Base-by-base conservation (phyloP, 2,113 vertebrate genomes). In the Romanogobio albipinnatus region DNA sequence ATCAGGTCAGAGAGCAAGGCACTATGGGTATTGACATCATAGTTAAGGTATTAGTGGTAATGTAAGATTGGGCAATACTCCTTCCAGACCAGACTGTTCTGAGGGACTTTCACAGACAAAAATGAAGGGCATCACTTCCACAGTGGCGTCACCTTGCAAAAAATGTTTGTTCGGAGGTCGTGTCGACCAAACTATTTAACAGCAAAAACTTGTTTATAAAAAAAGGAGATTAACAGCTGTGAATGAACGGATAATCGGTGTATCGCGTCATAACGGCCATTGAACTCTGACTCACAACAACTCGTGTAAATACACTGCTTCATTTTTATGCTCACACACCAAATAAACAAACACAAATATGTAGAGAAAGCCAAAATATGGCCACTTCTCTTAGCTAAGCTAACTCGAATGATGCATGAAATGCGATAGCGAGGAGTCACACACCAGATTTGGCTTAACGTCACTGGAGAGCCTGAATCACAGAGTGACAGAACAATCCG, bases 401-500 rank as follows among this genome's bases (percentile, higher is more conserved):
- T 29, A 62, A 29, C 82, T 33, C 26, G 24, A 45, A 73, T 22
- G 56, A 75, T 39, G 71, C 43, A 74, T 49, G 58, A 62, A 75
- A 75, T 45, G 59, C 9, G 73, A 75, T 73, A 59, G 74, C 51
- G 22, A 86, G 53, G 33, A 86, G 51, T 73, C 53, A 64, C 47
- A 84, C 70, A 49, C n/a, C 9, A 36, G 26, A 45, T 22, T 8
- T 8, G 22, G 47, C 75, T 78, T 76, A 64, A 75, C 19, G 62
- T 47, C 29, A 8, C 51, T 62, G 24, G 49, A 49, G n/a, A 66
- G 66, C 61, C 70, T 11, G 15, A 68, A 45, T 49, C 76, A 58
- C 26, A 33, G 26, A 53, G 58, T 74, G 71, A 49, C 39, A 15
- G 43, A 74, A 74, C 77, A 77, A 26, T 49, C 68, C 24, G 29